Evolutionary conservation across 2,113 vertebrate species (phyloP).

Genomic region (Nibea coibor): DNA sequence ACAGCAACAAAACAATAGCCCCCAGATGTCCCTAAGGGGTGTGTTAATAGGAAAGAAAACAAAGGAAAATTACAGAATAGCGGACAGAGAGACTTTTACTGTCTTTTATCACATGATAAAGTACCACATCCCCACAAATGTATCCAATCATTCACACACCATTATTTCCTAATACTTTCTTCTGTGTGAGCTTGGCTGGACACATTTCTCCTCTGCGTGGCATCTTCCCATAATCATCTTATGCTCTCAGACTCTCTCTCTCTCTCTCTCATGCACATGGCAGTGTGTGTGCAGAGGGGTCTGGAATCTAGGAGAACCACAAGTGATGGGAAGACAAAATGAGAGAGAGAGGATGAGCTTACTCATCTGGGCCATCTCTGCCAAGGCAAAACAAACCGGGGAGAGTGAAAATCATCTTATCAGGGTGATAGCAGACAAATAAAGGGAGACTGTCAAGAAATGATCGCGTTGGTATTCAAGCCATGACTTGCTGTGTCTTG

Average conservation of each 20-base stretch:
- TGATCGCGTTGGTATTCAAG: constrained; percentile 79
- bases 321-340: constrained; percentile 72
- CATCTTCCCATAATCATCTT: constrained; percentile 70
- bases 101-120: constrained; percentile 40
- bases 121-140: constrained; percentile 41
- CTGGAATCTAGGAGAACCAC: constrained; percentile 58
- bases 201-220: constrained; percentile 61
- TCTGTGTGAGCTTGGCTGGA: constrained; percentile 57
- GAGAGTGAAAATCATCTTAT: constrained; percentile 80
- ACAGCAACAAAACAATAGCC: constrained; percentile 40
- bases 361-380: constrained; percentile 72
- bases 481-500: constrained; percentile 71
- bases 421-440: constrained; percentile 73
- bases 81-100: constrained; percentile 39
- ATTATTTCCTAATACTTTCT: constrained; percentile 61
- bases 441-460: constrained; percentile 78
- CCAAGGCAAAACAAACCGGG: constrained; percentile 74
- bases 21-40: constrained; percentile 34
- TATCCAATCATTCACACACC: constrained; percentile 50
- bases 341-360: constrained; percentile 62
- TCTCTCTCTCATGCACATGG: constrained; percentile 38
- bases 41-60: constrained; percentile 34
- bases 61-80: constrained; percentile 39
- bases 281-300: constrained; percentile 53
- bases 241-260: constrained; percentile 34